Evolutionary conservation across 2,113 vertebrate genomes (phyloP).

Genomic region (Chionodraco myersi): DNA sequence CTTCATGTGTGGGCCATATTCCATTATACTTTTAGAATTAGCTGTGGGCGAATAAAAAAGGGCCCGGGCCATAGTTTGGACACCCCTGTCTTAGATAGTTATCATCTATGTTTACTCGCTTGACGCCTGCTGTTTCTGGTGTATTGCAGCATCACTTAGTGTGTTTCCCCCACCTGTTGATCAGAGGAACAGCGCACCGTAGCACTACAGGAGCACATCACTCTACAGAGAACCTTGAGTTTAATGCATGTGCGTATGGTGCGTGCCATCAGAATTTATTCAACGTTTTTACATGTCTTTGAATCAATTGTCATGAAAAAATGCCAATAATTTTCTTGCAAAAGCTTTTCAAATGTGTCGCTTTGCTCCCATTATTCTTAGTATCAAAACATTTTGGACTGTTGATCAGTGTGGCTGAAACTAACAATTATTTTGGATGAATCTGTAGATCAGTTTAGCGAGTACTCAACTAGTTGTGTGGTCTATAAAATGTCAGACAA

Average conservation of each 20-base stretch:
- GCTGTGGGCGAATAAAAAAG: no score
- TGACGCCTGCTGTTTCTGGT: not conserved
- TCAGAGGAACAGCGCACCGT: not conserved
- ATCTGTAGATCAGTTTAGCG: no score
- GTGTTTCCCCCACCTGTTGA: not conserved
- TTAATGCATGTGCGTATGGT: not conserved
- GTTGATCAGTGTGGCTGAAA: no score
- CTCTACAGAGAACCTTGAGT: not conserved
- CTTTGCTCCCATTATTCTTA: no score
- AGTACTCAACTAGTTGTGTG: no score
- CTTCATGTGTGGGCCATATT: no score
- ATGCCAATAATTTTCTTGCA: not conserved
- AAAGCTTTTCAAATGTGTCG: no score
- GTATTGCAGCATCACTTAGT: not conserved
- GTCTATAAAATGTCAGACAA: no score
- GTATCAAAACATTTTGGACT: no score
- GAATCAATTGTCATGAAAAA: not conserved
- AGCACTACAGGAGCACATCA: not conserved
- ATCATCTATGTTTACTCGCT: not conserved
- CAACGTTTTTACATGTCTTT: not conserved
- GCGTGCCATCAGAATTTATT: not conserved
- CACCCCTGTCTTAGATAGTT: not conserved
- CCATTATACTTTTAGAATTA: no score
- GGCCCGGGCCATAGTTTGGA: no score
- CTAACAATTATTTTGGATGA: not conserved